Evolutionary conservation across 2,888 invertebrate genomes (phyloP), one percentile per base, ranked within the genome.

Genomic region (Chloroclystis v-ata): DNA sequence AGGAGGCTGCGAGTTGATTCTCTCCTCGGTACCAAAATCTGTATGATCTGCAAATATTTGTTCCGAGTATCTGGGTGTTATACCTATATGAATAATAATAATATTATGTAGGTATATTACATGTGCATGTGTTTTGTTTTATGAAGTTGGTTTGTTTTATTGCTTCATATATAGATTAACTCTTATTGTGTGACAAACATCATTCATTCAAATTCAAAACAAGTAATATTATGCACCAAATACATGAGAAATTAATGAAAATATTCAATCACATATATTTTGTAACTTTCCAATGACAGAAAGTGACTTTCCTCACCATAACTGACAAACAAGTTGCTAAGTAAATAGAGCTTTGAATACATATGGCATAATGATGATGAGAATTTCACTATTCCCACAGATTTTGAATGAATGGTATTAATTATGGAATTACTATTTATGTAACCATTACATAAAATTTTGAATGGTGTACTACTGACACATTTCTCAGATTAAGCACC

Each of bases 271-370:
- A 16, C 28, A 12, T 11, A 26, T 4, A n/a, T n/a, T n/a, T n/a
- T n/a, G n/a, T n/a, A 10, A 40, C 48, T 43, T 39, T 46, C 32
- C 39, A 43, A 32, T 37, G 12, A n/a, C 43, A 33, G 29, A 44
- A 44, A 47, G 28, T 45, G 12, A 37, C 45, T 52, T 41, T 37
- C 37, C 35, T 40, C 38, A 14, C 16, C 26, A 24, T 26, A 43
- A 35, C 25, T 7, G 12, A 32, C 33, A 20, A 41, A 26, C 26
- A 40, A 37, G 43, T 40, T 40, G 25, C 48, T 49, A 33, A 25
- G 37, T 28, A 28, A 28, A 46, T 33, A 33, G 6, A 32, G 16
- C 33, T 20, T 35, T 24, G 10, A 20, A 20, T 35, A 35, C 11
- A 24, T 20, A 20, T 11, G 20, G 26, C 8, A 16, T 16, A 28